Conservation (phyloP, 2,888 invertebrate genomes). For the Graphium colonna region DNA sequence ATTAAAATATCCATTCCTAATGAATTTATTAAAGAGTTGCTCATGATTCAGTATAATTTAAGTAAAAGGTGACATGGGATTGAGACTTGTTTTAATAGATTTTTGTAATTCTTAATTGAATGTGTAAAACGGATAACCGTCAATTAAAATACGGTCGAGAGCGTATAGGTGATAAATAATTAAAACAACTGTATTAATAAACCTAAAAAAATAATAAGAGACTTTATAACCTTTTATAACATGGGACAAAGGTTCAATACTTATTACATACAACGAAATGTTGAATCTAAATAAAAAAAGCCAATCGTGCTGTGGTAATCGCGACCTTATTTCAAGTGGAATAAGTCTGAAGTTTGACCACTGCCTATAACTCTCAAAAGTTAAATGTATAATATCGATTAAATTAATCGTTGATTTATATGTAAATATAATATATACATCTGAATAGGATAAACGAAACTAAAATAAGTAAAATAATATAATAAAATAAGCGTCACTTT, state of each 20-base stretch:
- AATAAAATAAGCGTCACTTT: background rate
- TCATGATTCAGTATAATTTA: background rate
- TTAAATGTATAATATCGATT: conserved; percentile 10
- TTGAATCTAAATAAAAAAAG: too few species aligned
- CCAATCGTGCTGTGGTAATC: background rate
- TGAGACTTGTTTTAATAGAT: background rate
- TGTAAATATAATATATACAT: conserved; percentile 19
- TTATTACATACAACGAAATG: too few species aligned
- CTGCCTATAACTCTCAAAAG: conserved; percentile 5
- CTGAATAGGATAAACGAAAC: conserved; percentile 5
- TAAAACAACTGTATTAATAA: too few species aligned
- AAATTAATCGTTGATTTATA: conserved; percentile 6
- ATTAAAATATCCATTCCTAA: background rate
- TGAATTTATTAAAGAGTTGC: background rate
- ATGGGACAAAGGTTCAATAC: too few species aligned
- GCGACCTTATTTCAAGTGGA: background rate
- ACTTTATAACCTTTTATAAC: too few species aligned
- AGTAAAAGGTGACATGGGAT: background rate
- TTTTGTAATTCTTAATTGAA: background rate
- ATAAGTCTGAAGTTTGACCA: background rate
- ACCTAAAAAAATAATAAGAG: too few species aligned
- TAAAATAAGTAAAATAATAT: background rate
- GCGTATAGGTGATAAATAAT: too few species aligned
- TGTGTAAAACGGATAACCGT: background rate
- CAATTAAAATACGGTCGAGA: background rate